A percentile compares a stretch with the other conserved stretches of the same genome.
Evolutionary conservation across 2,888 invertebrate species (phyloP).

Genomic region (Orchesellides sinensis): DNA sequence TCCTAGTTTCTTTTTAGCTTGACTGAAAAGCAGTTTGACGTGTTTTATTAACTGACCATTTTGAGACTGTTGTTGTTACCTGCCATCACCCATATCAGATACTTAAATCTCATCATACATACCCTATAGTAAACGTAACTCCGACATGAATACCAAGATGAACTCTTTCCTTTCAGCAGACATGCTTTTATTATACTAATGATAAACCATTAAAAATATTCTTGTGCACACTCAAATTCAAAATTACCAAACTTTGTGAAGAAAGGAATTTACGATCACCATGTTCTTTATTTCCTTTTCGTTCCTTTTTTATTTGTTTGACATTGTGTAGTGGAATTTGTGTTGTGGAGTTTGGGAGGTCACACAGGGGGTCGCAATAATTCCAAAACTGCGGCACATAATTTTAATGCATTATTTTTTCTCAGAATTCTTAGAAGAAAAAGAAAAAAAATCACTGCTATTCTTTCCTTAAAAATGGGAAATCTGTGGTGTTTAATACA

Average conservation of each 20-base stretch:
- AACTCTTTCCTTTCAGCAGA: constrained; percentile 25
- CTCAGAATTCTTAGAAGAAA: constrained; percentile 41
- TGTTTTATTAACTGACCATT: constrained; percentile 58
- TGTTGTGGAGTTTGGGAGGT: constrained; percentile 24
- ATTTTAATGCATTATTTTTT: constrained; percentile 39
- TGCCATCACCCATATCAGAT: constrained; percentile 5
- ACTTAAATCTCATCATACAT: constrained; percentile 2
- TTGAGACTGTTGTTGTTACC: constrained; percentile 22
- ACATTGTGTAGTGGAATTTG: constrained; percentile 11
- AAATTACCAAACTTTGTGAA: constrained; percentile 21
- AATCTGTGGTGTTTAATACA: neutral
- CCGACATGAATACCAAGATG: neutral
- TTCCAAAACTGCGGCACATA: constrained; percentile 30
- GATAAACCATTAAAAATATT: constrained; percentile 48
- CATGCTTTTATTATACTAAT: constrained; percentile 48
- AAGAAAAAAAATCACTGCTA: neutral
- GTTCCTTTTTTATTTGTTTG: constrained; percentile 23
- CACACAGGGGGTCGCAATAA: constrained; percentile 50
- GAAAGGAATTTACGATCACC: constrained; percentile 39
- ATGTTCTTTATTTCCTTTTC: constrained; percentile 4
- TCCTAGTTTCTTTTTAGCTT: constrained; percentile 5
- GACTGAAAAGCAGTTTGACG: constrained; percentile 45
- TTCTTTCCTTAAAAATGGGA: constrained; percentile 42
- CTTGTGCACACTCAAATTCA: neutral
- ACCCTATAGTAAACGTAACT: neutral